phyloP scores from a whole-genome alignment of 2,888 invertebrate genomes.

The Nemurella pictetii region DNA sequence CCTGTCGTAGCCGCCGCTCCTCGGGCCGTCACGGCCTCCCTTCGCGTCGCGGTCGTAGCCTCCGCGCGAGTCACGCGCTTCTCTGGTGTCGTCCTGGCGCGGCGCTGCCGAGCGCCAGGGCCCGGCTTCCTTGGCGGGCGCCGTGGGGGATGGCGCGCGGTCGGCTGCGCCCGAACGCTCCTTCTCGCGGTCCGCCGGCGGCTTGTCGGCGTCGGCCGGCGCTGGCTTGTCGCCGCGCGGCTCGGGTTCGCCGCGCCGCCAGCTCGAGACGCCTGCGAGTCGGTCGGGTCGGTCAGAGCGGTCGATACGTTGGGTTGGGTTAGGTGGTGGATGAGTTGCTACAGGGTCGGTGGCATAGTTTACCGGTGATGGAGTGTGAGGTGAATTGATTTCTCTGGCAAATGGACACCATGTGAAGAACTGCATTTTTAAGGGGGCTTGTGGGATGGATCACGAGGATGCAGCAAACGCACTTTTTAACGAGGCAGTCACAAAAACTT shows the following conservation, averaged over 20 bases:
- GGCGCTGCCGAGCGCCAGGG: not conserved
- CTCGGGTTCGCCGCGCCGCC: not conserved
- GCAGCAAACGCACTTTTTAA: no score
- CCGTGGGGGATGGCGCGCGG: constrained; percentile 9
- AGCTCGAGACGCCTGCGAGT: not conserved
- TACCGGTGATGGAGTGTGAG: no score
- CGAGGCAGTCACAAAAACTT: no score
- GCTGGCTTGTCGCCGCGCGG: not conserved
- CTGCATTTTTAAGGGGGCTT: no score
- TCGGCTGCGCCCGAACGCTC: not conserved
- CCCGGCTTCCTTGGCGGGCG: not conserved
- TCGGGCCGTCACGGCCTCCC: constrained; percentile 1
- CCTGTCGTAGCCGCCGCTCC: constrained; percentile 37
- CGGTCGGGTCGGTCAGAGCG: not conserved
- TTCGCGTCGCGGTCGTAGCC: constrained; percentile 2
- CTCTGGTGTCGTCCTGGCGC: not conserved
- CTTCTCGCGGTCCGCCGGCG: not conserved
- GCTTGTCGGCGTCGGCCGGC: not conserved
- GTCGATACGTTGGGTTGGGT: no score
- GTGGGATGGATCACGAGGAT: no score
- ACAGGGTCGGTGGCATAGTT: no score
- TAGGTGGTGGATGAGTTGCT: no score
- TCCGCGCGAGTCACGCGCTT: not conserved
- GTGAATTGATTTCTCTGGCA: no score
- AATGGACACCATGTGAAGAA: no score